Evolutionary conservation across 2,888 invertebrate genomes (phyloP).

Genomic region (Dynastes maya): DNA sequence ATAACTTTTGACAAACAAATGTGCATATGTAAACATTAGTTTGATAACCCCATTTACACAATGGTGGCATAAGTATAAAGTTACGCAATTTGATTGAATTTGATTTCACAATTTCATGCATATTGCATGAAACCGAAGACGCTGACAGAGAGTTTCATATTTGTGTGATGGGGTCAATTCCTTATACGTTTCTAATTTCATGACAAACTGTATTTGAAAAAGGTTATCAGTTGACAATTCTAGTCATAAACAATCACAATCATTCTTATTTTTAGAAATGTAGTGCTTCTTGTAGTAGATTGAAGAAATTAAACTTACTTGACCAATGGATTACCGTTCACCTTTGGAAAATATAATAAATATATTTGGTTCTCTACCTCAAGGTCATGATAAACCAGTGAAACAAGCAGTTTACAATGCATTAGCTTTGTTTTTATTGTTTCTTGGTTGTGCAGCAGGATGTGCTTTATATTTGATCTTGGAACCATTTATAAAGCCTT

Average conservation of each 20-base stretch:
- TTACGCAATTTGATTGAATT: too few relatives aligned
- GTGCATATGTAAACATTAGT: too few relatives aligned
- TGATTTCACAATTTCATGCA: too few relatives aligned
- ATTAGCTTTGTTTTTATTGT: slow-evolving; percentile 84
- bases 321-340: slow-evolving; percentile 68
- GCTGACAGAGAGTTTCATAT: too few relatives aligned
- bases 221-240: slow-evolving; percentile 20
- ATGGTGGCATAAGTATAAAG: too few relatives aligned
- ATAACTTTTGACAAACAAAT: too few relatives aligned
- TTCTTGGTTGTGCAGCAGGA: slow-evolving; percentile 79
- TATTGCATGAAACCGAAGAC: too few relatives aligned
- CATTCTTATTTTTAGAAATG: slow-evolving; percentile 35
- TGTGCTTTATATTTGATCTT: slow-evolving; percentile 88
- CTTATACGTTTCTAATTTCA: too few relatives aligned
- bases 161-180: too few relatives aligned
- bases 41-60: too few relatives aligned
- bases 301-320: slow-evolving; percentile 43
- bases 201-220: not conserved
- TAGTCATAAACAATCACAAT: slow-evolving; percentile 7
- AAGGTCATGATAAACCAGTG: slow-evolving; percentile 90
- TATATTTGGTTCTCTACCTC: slow-evolving; percentile 79
- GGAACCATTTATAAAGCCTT: slow-evolving; percentile 92
- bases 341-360: slow-evolving; percentile 82
- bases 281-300: not conserved
- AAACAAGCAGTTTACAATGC: slow-evolving; percentile 94